These are phyloP conservation scores for Clangula hyemalis DNA, from an alignment of 2,797 vertebrate species.

Conservation along the genomic window DNA sequence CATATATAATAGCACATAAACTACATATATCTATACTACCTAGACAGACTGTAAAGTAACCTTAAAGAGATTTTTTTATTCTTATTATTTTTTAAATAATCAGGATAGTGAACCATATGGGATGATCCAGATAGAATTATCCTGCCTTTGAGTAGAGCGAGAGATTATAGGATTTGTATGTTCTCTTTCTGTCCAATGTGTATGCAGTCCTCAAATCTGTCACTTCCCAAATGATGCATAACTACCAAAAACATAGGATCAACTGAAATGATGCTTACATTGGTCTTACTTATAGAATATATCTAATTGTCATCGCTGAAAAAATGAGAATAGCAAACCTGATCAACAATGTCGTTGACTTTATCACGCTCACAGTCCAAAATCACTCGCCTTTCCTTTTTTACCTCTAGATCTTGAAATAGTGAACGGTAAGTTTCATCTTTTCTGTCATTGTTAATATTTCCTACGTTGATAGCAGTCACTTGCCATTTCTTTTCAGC, in stretches of 20 bases:
- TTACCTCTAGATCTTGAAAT: slow-evolving; percentile 97
- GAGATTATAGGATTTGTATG: neutral
- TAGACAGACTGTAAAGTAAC: neutral
- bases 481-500: slow-evolving; percentile 99
- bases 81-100: neutral
- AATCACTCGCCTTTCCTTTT: slow-evolving; percentile 96
- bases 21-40: neutral
- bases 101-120: neutral
- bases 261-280: neutral
- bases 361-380: slow-evolving; percentile 98
- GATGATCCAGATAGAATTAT: neutral
- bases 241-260: neutral
- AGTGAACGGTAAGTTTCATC: slow-evolving; percentile 97
- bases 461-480: slow-evolving; percentile 99
- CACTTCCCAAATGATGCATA: neutral
- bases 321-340: slow-evolving; percentile 82
- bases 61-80: neutral
- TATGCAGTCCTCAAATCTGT: neutral
- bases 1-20: neutral
- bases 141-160: neutral
- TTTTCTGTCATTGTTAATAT: slow-evolving; percentile 98
- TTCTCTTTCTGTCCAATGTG: neutral
- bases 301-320: neutral
- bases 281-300: neutral
- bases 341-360: slow-evolving; percentile 99